phyloP scores from a whole-genome alignment of 1,140 invertebrate genomes.

The Drosophila dunni region DNA sequence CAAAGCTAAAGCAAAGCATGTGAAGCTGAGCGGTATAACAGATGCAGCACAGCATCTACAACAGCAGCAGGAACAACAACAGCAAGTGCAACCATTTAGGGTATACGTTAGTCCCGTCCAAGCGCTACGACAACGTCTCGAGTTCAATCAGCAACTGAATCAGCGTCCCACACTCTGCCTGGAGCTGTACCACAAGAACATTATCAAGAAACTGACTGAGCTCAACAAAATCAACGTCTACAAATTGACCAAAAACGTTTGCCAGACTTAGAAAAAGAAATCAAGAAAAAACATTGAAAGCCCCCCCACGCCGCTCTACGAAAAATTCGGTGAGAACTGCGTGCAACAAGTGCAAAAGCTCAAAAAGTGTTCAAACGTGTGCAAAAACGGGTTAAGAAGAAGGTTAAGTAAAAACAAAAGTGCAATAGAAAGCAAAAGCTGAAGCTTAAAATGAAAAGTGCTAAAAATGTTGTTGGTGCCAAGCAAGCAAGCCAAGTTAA shows the following conservation, averaged over 20 bases:
- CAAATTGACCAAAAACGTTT: constrained; percentile 64
- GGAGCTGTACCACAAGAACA: constrained; percentile 77
- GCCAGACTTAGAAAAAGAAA: constrained; percentile 67
- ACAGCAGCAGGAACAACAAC: constrained; percentile 2
- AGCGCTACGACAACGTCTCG: constrained; percentile 39
- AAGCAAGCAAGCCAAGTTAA: constrained; percentile 50
- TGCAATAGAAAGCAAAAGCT: constrained; percentile 19
- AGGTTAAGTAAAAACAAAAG: constrained; percentile 5
- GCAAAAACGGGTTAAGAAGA: constrained; percentile 11
- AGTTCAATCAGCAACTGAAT: constrained; percentile 64
- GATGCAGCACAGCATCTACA: constrained; percentile 35
- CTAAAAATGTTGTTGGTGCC: constrained; percentile 50
- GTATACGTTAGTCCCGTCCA: constrained; percentile 11
- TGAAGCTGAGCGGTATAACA: constrained; percentile 50
- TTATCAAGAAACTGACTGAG: constrained; percentile 63
- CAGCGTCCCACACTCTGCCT: constrained; percentile 65
- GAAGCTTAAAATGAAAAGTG: constrained; percentile 48
- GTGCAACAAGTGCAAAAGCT: constrained; percentile 30
- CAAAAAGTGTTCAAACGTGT: constrained; percentile 17
- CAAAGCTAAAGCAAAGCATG: constrained; percentile 64
- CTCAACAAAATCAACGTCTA: constrained; percentile 54
- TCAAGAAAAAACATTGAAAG: neutral
- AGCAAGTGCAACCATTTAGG: neutral
- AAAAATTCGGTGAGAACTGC: constrained; percentile 12
- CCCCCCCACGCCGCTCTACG: too few species aligned